Evolutionary conservation across 2,888 invertebrate species (phyloP), one percentile per base, ranked within the genome.

Genomic region (Acleris literana): DNA sequence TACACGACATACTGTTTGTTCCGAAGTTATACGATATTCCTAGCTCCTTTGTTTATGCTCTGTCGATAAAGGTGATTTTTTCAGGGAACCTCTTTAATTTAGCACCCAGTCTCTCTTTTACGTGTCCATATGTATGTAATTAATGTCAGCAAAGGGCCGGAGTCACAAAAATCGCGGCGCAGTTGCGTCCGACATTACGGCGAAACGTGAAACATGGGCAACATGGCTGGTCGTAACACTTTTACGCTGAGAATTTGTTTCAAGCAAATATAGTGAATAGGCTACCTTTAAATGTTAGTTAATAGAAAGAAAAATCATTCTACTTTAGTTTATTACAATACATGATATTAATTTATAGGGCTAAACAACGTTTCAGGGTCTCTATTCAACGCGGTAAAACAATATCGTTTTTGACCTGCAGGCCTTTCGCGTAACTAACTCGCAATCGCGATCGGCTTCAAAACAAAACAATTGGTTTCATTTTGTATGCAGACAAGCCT

Each of bases 191-290:
- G 60, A 54, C 57, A 51, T 57, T 64, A 52, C 51, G 58, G 49
- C 59, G 61, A 68, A 69, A 69, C 17, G 46, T 46, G 39, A 39
- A 39, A 39, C 39, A 39, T 39, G 39, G 39, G 0, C 33, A 13
- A n/a, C n/a, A n/a, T n/a, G n/a, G n/a, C n/a, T n/a, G n/a, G 4
- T 39, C 39, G 39, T 39, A 39, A 39, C 33, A 33, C 39, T 39
- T 33, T 33, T 39, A 73, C 72, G 71, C 68, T 56, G 68, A 64
- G 71, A 68, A 71, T 75, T 74, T 74, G 74, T 77, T 73, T 69
- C 64, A 62, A 55, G 13, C 68, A 71, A 51, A 77, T 44, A 46
- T 17, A 78, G 73, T 74, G 71, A 66, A 66, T 63, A 25, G 52
- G 9, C 17, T 56, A 58, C 17, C 46, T 17, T 16, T 1, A n/a